Evolutionary conservation across 2,113 vertebrate genomes (phyloP), one percentile per base, ranked within the genome.

Genomic region (Pomatostomus ruficeps): DNA sequence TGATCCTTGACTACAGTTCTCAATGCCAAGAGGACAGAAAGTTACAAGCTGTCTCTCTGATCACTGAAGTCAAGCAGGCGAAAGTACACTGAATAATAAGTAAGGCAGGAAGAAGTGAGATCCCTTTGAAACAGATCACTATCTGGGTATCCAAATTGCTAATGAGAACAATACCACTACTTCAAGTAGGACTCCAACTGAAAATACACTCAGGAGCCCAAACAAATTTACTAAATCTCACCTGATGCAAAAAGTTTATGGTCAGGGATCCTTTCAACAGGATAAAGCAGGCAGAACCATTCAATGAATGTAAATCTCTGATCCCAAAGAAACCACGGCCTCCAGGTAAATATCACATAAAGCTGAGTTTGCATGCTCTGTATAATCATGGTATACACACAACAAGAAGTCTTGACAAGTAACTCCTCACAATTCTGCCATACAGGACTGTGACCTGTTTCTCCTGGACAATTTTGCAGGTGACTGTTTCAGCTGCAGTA

Each of bases 251-350:
- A 91, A 83, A 35, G 29, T 54, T 54, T 86, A 57, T 14, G 58
- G 54, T 65, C 72, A 91, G 85, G 45, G 57, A 95, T 95, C 95
- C 79, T 95, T 96, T 91, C 85, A 97, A 82, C 46, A 94, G 89
- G 67, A 82, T 74, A 91, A 93, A 77, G 84, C 78, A 85, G 84
- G 78, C 86, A 93, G 65, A 89, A 84, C 59, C 70, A 85, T 54
- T 85, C 83, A 87, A 89, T 58, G 94, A 97, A 94, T 48, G 82
- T 89, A 97, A 95, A 88, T 46, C 57, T 88, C 68, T 93, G 85
- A 91, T 94, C 79, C 79, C 75, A 94, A 97, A 91, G 61, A 92
- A 96, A 95, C 65, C 61, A 48, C 2, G 10, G 81, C 89, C 93
- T 94, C 80, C 91, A 81, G 77, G 89, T 85, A 91, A 92, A 88